Conservation (phyloP, 1,140 invertebrate species). For the Sogatella furcifera region DNA sequence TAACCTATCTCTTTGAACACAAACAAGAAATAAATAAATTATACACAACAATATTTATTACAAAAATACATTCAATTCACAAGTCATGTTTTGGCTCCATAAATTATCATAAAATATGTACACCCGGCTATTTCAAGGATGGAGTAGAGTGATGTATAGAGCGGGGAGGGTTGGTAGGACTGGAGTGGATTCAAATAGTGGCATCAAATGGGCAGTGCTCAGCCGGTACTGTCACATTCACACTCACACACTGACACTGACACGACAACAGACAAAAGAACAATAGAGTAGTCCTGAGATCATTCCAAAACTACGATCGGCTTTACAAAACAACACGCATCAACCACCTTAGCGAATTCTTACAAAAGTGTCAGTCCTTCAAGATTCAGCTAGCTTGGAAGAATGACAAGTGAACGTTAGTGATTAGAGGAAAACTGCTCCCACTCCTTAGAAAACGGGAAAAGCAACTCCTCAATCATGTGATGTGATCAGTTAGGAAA, state of each 20-base stretch:
- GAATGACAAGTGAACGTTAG: background rate
- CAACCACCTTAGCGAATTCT: background rate
- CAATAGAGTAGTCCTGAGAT: constrained; percentile 12
- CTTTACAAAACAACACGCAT: background rate
- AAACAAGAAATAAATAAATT: constrained; percentile 17
- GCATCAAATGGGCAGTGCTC: constrained; percentile 7
- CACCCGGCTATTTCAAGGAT: background rate
- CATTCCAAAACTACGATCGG: constrained; percentile 11
- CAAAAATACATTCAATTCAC: background rate
- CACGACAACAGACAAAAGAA: background rate
- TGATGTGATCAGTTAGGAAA: too few species aligned
- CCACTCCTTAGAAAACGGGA: background rate
- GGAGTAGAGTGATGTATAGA: background rate
- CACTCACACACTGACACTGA: background rate
- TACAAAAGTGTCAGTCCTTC: constrained; percentile 4
- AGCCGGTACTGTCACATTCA: constrained; percentile 8
- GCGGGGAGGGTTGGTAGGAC: background rate
- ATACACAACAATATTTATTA: constrained; percentile 11
- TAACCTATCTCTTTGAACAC: constrained; percentile 9
- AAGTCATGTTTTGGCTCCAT: background rate
- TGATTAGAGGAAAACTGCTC: background rate
- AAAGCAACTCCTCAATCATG: background rate
- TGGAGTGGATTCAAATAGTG: constrained; percentile 5
- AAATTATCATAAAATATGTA: background rate
- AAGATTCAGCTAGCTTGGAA: background rate